Percentiles rank a stretch among this genome's conserved stretches.
phyloP scores from a whole-genome alignment of 2,113 vertebrate genomes.

The Pogona vitticeps region DNA sequence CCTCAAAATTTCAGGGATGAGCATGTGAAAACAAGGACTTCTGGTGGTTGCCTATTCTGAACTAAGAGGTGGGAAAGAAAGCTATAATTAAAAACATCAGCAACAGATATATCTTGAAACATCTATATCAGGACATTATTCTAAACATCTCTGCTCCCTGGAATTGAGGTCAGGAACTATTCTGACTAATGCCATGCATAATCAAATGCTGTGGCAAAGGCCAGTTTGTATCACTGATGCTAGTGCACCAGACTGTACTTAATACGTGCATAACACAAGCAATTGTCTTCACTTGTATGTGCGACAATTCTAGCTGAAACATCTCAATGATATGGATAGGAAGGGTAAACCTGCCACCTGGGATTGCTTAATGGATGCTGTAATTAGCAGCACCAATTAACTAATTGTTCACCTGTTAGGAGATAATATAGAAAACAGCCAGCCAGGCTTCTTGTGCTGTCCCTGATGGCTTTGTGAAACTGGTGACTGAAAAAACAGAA shows the following conservation, averaged over 20 bases:
- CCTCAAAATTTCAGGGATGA: no score
- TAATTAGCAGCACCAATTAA: slow-evolving; percentile 67
- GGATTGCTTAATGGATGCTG: slow-evolving; percentile 59
- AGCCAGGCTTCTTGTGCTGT: background rate
- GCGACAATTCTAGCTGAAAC: slow-evolving; percentile 58
- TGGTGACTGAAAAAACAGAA: background rate
- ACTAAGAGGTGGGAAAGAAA: no score
- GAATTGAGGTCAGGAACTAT: slow-evolving; percentile 45
- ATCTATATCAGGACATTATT: slow-evolving; percentile 20
- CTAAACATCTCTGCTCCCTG: background rate
- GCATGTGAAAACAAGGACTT: no score
- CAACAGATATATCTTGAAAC: background rate
- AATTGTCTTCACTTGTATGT: slow-evolving; percentile 50
- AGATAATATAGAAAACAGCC: slow-evolving; percentile 37
- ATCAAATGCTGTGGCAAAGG: slow-evolving; percentile 34
- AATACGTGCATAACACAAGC: background rate
- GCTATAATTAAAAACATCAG: background rate
- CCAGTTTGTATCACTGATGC: slow-evolving; percentile 9
- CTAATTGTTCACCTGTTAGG: slow-evolving; percentile 63
- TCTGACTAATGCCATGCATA: slow-evolving; percentile 36
- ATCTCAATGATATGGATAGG: slow-evolving; percentile 29
- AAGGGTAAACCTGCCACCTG: slow-evolving; percentile 57
- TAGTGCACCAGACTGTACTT: background rate
- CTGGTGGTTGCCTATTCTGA: no score
- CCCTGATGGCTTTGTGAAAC: slow-evolving; percentile 11